A percentile compares a stretch with the other conserved stretches of the same genome.
Evolutionary conservation across 2,888 invertebrate species (phyloP).

Genomic region (Drosophila emarginata): DNA sequence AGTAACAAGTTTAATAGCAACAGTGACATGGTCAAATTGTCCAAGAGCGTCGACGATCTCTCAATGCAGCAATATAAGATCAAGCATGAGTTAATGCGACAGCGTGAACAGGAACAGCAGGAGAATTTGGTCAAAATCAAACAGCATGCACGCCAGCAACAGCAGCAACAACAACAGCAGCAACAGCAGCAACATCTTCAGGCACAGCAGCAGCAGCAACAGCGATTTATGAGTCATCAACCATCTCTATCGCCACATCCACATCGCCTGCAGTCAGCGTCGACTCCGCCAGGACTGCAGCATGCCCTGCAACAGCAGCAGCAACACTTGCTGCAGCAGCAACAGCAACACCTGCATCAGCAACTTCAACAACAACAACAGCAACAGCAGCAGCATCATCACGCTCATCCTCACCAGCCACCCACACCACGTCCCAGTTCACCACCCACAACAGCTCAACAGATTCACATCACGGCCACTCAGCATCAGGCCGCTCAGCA

Average conservation of each 20-base stretch:
- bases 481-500: conserved; percentile 79
- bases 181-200: conserved; percentile 70
- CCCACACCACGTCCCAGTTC: conserved; percentile 69
- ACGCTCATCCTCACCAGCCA: conserved; percentile 63
- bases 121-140: conserved; percentile 80
- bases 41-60: conserved; percentile 78
- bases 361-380: conserved; percentile 54
- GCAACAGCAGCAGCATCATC: conserved; percentile 61
- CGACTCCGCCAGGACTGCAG: conserved; percentile 66
- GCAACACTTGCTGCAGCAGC: conserved; percentile 63
- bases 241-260: conserved; percentile 69
- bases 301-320: conserved; percentile 75
- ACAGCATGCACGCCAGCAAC: conserved; percentile 75
- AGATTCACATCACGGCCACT: conserved; percentile 77
- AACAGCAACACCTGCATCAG: conserved; percentile 65
- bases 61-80: conserved; percentile 79
- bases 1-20: conserved; percentile 75
- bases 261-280: conserved; percentile 64
- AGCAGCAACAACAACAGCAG: conserved; percentile 72
- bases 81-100: conserved; percentile 77
- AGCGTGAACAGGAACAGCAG: conserved; percentile 79
- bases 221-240: conserved; percentile 66
- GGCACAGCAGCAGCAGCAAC: conserved; percentile 68
- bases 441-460: conserved; percentile 77
- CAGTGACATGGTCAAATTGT: conserved; percentile 74